Conservation (phyloP, 2,797 vertebrate species). For the Cyprinella venusta region DNA sequence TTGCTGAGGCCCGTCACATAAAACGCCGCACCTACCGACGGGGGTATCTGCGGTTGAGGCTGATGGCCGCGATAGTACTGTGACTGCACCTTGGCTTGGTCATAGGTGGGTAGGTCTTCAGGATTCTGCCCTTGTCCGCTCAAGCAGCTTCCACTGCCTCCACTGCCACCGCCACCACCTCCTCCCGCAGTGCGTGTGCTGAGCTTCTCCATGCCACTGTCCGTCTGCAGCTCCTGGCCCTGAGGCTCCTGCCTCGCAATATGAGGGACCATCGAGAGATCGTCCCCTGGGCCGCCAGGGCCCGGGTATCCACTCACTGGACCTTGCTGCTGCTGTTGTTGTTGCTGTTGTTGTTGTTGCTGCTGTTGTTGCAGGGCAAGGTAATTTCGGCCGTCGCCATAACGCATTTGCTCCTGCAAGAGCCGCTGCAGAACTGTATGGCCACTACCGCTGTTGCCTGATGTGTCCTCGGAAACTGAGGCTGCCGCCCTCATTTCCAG, state of each 20-base stretch:
- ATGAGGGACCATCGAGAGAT: slow-evolving; percentile 88
- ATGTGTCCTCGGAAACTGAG: slow-evolving; percentile 81
- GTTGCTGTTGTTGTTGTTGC: slow-evolving; percentile 65
- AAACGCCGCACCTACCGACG: slow-evolving; percentile 87
- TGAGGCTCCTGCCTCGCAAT: slow-evolving; percentile 98
- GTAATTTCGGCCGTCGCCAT: slow-evolving; percentile 90
- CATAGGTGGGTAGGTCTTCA: slow-evolving; percentile 94
- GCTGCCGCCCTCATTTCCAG: slow-evolving; percentile 94
- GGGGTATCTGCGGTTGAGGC: slow-evolving; percentile 67
- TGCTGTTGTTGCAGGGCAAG: slow-evolving; percentile 87
- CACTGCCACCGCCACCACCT: slow-evolving; percentile 77
- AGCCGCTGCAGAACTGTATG: slow-evolving; percentile 95
- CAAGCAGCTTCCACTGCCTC: slow-evolving; percentile 72
- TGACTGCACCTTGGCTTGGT: slow-evolving; percentile 98
- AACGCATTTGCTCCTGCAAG: slow-evolving; percentile 96
- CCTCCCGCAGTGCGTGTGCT: slow-evolving; percentile 75
- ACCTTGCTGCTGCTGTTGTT: slow-evolving; percentile 66
- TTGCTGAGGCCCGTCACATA: slow-evolving; percentile 89
- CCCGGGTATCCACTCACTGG: slow-evolving; percentile 69
- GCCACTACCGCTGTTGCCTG: slow-evolving; percentile 74
- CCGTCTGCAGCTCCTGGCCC: slow-evolving; percentile 96
- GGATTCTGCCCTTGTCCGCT: slow-evolving; percentile 79
- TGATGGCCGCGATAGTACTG: slow-evolving; percentile 92
- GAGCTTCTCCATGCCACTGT: slow-evolving; percentile 94
- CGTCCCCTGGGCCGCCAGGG: slow-evolving; percentile 80